A percentile compares a stretch with the other conserved stretches of the same genome.
Evolutionary conservation across 2,888 invertebrate species (phyloP).

Genomic region (Noctuana brunneofusca): DNA sequence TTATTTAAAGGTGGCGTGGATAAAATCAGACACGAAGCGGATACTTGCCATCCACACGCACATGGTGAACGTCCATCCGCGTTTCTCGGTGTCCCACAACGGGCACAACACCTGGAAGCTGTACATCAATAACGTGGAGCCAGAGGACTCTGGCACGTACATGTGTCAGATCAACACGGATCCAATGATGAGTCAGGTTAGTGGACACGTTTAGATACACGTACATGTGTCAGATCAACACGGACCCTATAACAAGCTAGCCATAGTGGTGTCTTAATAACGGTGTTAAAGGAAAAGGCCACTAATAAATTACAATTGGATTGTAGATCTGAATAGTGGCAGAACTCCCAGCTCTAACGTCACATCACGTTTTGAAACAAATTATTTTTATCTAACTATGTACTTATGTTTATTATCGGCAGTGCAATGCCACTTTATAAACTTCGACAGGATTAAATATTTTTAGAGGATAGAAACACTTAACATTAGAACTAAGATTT

Average conservation of each 20-base stretch:
- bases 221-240: background rate
- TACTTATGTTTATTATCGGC: no score
- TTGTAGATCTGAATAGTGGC: no score
- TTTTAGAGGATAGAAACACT: no score
- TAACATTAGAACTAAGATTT: no score
- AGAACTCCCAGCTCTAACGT: no score
- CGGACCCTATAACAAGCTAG: background rate
- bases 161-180: conserved; percentile 99
- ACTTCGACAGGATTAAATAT: no score
- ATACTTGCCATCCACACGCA: conserved; percentile 94
- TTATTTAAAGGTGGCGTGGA: conserved; percentile 92
- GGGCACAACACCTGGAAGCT: conserved; percentile 97
- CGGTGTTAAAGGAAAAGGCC: no score
- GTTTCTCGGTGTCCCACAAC: conserved; percentile 93
- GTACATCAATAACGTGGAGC: conserved; percentile 93
- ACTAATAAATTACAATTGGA: no score
- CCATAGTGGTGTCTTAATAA: conserved; percentile 20
- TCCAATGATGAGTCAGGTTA: conserved; percentile 94
- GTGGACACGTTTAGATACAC: conserved; percentile 40
- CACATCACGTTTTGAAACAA: no score
- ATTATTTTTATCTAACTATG: no score
- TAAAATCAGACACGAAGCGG: conserved; percentile 94
- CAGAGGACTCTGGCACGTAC: conserved; percentile 95
- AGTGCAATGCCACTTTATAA: no score
- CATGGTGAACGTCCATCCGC: conserved; percentile 93